Base-by-base conservation (phyloP, 2,797 vertebrate species). In the Anguilla megastoma region DNA sequence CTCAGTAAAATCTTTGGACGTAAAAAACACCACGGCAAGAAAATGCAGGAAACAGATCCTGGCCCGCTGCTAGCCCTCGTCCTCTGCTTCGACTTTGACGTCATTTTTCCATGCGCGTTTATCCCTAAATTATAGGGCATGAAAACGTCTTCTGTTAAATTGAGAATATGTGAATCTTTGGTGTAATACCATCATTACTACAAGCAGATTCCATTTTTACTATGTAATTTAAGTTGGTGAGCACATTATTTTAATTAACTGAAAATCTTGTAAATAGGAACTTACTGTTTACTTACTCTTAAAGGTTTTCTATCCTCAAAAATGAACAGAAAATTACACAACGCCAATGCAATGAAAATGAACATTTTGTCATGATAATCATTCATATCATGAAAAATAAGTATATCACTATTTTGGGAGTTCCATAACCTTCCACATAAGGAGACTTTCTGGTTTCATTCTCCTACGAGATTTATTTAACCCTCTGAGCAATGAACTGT, bases 121-220 rank as follows among this genome's bases (percentile, higher is more conserved):
- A 85, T 85, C 52, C 83, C 66, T 1, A 76, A 88, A 88, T 88
- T 88, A 88, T 52, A 88, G 87, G 71, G 71, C 16, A 86, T 88
- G 5, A 74, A 76, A 86, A 74, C 7, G 9, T 76, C 69, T 88
- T 85, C 54, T 88, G 71, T 85, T 88, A 79, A 85, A 24, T 85
- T 85, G 79, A 86, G 84, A 85, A 88, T 86, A 88, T 54, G 80
- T 66, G 27, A 27, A 30, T 86, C 71, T 9, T 84, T 16, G 63
- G 83, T 30, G 56, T 50, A 71, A 36, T 88, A 85, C 45, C 41
- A 30, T 12, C 6, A 24, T 58, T 76, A 18, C 30, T 24, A 36
- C n/a, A 63, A 54, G 63, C 24, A 56, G 33, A 76, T 60, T 41
- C 45, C 69, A 14, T 16, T 74, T 52, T 6, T 50, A 36, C 27